Conservation (phyloP, 2,113 vertebrate genomes). For the Macrotis lagotis region DNA sequence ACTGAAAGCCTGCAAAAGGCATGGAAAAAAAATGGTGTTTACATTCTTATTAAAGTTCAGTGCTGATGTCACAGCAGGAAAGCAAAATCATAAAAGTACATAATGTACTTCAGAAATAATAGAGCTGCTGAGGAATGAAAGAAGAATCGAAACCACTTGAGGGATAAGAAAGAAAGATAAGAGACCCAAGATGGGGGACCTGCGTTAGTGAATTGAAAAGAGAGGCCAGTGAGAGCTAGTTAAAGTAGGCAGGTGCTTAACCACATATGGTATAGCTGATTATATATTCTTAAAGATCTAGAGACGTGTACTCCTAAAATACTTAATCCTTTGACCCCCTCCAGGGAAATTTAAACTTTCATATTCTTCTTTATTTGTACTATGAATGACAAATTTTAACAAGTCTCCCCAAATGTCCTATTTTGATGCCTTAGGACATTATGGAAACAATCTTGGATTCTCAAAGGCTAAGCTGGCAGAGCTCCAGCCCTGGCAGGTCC, state of each 20-base stretch:
- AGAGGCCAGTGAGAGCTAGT: background rate
- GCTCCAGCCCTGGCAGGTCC: background rate
- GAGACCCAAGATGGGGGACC: fast-evolving
- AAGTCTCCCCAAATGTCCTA: background rate
- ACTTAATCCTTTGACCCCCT: background rate
- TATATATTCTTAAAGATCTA: too few relatives aligned
- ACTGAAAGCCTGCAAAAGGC: slow-evolving; percentile 20
- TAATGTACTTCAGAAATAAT: slow-evolving; percentile 39
- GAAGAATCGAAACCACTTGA: background rate
- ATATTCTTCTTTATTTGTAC: background rate
- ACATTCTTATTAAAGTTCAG: slow-evolving; percentile 40
- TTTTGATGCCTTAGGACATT: background rate
- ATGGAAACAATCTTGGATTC: background rate
- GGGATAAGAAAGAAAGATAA: background rate
- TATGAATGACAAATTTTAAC: background rate
- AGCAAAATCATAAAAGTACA: slow-evolving; percentile 31
- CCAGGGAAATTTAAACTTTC: slow-evolving; percentile 10
- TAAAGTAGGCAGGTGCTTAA: background rate
- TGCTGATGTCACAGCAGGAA: slow-evolving; percentile 42
- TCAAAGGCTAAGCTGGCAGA: background rate
- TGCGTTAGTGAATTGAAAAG: background rate
- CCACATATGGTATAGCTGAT: background rate
- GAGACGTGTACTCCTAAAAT: background rate
- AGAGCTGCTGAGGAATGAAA: background rate
- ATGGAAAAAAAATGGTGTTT: slow-evolving; percentile 53